These are phyloP conservation scores for Merodon equestris DNA, from an alignment of 2,888 invertebrate species.

Conservation along the genomic window DNA sequence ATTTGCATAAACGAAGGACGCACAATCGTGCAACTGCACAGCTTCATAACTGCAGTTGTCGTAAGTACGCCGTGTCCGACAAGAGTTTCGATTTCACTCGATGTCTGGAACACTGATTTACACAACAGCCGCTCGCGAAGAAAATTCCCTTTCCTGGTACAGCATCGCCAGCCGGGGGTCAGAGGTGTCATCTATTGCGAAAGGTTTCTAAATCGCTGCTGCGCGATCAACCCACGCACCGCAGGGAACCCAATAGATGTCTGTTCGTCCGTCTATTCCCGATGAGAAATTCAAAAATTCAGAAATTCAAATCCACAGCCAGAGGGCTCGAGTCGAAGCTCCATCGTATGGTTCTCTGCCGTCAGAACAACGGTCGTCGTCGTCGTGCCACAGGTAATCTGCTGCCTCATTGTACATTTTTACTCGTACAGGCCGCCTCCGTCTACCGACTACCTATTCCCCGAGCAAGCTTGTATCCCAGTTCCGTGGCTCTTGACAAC, in stretches of 20 bases:
- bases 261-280: constrained; percentile 29
- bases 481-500: constrained; percentile 48
- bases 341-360: constrained; percentile 18
- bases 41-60: too few species aligned
- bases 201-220: constrained; percentile 53
- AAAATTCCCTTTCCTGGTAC: constrained; percentile 22
- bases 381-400: constrained; percentile 53
- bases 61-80: not conserved
- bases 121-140: constrained; percentile 29
- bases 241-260: constrained; percentile 21
- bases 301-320: constrained; percentile 19
- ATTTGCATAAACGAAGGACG: constrained; percentile 68
- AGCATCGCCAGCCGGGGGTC: constrained; percentile 56
- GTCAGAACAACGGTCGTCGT: too few species aligned
- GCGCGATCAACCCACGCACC: constrained; percentile 62
- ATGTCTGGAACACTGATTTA: constrained; percentile 31
- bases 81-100: constrained; percentile 63
- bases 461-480: constrained; percentile 17
- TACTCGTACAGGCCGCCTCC: constrained; percentile 47
- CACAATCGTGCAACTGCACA: constrained; percentile 30
- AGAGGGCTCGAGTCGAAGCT: constrained; percentile 12
- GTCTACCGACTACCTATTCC: constrained; percentile 30
- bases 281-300: constrained; percentile 14
- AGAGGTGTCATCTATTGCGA: constrained; percentile 67
- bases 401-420: constrained; percentile 55